Evolutionary conservation across 2,113 vertebrate genomes (phyloP), one percentile per base, ranked within the genome.

Genomic region (Tamias sibiricus): DNA sequence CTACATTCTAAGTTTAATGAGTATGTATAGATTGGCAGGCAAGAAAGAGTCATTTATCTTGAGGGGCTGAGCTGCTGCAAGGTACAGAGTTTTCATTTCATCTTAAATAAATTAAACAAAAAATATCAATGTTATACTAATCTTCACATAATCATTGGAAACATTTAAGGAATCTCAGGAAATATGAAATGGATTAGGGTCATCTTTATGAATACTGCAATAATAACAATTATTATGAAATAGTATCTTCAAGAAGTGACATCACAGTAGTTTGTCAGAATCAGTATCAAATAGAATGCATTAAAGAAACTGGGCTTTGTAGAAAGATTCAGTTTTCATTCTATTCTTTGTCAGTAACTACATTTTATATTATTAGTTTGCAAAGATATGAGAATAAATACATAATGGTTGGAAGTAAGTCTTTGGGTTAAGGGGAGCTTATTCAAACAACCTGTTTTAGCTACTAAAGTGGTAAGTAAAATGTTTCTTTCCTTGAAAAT

Each of bases 31-130:
- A 52, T 84, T 95, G 57, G 62, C 90, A 96, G 54, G 16, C 49
- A 86, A 91, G 72, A 93, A 95, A 80, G 71, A 93, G 20, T 32
- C 49, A 81, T 96, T 94, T 96, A 95, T 96, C 57, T 75, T 28
- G 32, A 81, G 28, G 28, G 17, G 22, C 19, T 83, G 62, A 95
- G 62, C 17, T 88, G 62, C 47, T 97, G 87, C 20, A 83, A 69
- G 19, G 42, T 68, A 66, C 20, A 89, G 62, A 89, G n/a, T 47
- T 96, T 96, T 87, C 8, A 26, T 91, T 97, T 96, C 54, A 95
- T 95, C 32, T 64, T 82, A 54, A 95, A 40, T 47, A 93, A 86
- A 68, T 81, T 87, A 84, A 94, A 81, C 12, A 90, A 49, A 80
- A 44, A 52, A n/a, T 12, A n/a, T 59, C 87, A 86, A 83, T 77